Evolutionary conservation across 1,140 invertebrate genomes (phyloP), one percentile per base, ranked within the genome.

Genomic region (Hypsibius dujardini): DNA sequence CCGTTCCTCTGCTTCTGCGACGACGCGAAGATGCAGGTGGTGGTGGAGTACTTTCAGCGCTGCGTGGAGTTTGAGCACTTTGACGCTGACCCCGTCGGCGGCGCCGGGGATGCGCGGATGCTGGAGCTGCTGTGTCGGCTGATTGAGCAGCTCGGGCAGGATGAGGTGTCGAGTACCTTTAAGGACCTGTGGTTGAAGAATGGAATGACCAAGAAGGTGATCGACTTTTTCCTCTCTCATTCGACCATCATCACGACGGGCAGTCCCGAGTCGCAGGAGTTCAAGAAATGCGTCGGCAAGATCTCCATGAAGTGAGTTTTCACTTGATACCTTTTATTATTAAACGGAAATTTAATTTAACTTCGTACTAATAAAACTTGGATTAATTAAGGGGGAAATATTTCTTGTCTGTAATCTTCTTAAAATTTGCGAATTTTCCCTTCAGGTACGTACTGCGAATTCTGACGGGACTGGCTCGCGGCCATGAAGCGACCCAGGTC

Each of bases 1-100:
- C 93, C 93, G 0, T 92, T 93, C 62, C 81, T 98, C 3, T 91
- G 94, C 0, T 92, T 92, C 75, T 90, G 89, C 46, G 92, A 92
- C 76, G 84, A 88, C 74, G 87, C 90, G 50, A 96, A 95, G 80
- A 96, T 97, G 93, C 85, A 87, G n/a, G 84, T 92, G 42, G 83
- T 98, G 0, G 87, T 93, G 69, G 87, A 90, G 75, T 88, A 95
- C 79, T 97, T 97, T 77, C 87, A 88, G 75, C 86, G 89, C 1
- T 83, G 79, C 46, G 80, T 95, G 15, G 87, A 94, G 79, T 95
- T 96, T 77, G 87, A 90, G 75, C 86, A 86, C 74, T 92, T 93
- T 79, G 92, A 97, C 81, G 84, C 84, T 2, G 90, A 94, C 69
- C 89, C 91, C 72, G 87, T 86, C 59, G 80, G 84, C 42, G 70